A percentile compares a stretch with the other conserved stretches of the same genome.
Conservation (phyloP, 1,140 invertebrate species). For the Venturia canescens region DNA sequence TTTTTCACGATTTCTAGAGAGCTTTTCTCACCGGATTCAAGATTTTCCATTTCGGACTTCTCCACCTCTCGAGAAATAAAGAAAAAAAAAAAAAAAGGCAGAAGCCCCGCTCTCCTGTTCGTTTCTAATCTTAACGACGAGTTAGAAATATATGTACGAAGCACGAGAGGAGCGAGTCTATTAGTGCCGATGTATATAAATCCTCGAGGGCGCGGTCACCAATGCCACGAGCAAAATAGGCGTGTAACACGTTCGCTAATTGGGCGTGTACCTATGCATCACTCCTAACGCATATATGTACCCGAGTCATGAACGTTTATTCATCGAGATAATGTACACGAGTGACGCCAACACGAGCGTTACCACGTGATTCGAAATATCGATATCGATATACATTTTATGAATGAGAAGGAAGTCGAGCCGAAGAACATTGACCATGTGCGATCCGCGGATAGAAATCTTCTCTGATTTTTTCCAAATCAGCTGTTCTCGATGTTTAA, state of each 20-base stretch:
- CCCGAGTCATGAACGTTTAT: not conserved
- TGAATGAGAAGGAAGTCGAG: not conserved
- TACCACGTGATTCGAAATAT: not conserved
- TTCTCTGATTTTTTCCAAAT: no score
- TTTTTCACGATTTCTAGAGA: no score
- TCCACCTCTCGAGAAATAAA: no score
- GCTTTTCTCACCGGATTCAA: no score
- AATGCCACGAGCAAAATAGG: slow-evolving; percentile 3
- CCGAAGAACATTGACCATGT: slow-evolving; percentile 1
- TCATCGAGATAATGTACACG: not conserved
- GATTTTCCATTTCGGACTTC: no score
- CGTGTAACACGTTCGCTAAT: slow-evolving; percentile 2
- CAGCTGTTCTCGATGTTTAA: no score
- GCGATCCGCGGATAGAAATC: not conserved
- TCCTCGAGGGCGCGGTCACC: slow-evolving; percentile 4
- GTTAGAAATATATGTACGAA: not conserved
- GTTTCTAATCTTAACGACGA: no score
- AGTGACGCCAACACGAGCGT: not conserved
- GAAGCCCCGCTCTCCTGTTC: no score
- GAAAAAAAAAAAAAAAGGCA: no score
- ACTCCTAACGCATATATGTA: not conserved
- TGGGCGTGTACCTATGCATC: not conserved
- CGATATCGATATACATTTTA: not conserved
- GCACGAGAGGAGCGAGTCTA: not conserved
- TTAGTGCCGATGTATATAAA: no score